Conservation (phyloP, 2,888 invertebrate species). For the Chrysodeixis includens region DNA sequence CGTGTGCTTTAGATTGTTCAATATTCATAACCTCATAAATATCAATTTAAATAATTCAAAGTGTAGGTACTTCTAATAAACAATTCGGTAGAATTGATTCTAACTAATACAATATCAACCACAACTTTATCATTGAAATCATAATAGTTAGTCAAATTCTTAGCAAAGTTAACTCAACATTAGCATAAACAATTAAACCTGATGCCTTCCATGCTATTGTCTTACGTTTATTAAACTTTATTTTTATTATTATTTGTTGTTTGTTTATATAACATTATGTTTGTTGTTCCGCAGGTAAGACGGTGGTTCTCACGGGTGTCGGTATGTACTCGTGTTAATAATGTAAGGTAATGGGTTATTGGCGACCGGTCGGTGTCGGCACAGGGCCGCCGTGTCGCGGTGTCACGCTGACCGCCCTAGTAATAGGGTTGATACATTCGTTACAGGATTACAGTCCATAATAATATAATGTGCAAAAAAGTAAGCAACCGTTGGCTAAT, state of each 20-base stretch:
- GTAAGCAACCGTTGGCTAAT: too few relatives aligned
- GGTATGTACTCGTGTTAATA: constrained; percentile 27
- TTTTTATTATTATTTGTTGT: not conserved
- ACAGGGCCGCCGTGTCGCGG: not conserved
- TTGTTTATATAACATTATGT: constrained; percentile 8
- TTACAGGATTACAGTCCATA: not conserved
- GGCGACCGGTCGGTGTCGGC: constrained; percentile 7
- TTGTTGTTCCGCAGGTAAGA: constrained; percentile 41
- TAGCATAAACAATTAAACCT: not conserved
- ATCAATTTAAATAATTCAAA: too few relatives aligned
- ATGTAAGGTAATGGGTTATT: constrained; percentile 14
- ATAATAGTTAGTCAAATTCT: not conserved
- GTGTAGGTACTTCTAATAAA: too few relatives aligned
- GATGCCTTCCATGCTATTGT: not conserved
- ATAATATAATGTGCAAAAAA: too few relatives aligned
- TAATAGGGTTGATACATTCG: not conserved
- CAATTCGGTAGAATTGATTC: too few relatives aligned
- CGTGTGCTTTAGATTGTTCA: too few relatives aligned
- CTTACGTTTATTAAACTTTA: not conserved
- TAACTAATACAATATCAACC: not conserved
- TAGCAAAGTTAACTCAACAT: not conserved
- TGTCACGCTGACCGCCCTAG: not conserved
- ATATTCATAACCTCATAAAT: too few relatives aligned
- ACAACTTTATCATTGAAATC: not conserved
- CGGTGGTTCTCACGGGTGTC: constrained; percentile 25